Base-by-base conservation (phyloP, 2,888 invertebrate genomes). In the Octonoba sinensis region DNA sequence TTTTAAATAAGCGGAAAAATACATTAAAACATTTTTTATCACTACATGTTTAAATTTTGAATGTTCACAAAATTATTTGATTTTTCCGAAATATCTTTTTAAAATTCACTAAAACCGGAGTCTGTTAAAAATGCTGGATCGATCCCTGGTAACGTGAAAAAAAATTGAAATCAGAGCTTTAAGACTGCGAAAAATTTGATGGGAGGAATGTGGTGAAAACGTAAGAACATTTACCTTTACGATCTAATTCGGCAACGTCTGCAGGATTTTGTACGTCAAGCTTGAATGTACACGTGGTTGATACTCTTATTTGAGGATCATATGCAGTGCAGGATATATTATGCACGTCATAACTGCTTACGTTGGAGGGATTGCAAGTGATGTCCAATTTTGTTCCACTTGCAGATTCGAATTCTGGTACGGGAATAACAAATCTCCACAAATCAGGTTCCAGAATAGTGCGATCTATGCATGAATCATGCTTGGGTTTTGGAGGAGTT, bases 321-420 rank as follows among this genome's bases (percentile, higher is more conserved):
- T 13, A 71, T 2, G 78, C 78, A 49, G 18, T 59, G 65, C 78
- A 78, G 20, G n/a, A 70, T 44, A 77, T 70, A 15, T 51, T 56
- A n/a, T 70, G 24, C 15, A n/a, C 24, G 8, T 2, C 51, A 56
- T 62, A 77, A 36, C 15, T 70, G 16, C 20, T 69, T 11, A 77
- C 47, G 16, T 46, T 62, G 18, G 24, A 13, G 3, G 76, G 76
- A 1, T 46, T 18, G 46, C 76, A 77, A 11, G 44, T 24, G 0
- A 54, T 27, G n/a, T 62, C 24, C 18, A 70, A 20, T n/a, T n/a
- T 46, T 20, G 27, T 27, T 27, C 76, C 76, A 62, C 15, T 62
- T 4, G 69, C 22, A 44, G 76, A 77, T 27, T 16, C 66, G 51
- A 77, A 77, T 18, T 77, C n/a, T 3, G 76, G 76, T 1, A 24